phyloP scores from a whole-genome alignment of 23 tunicate species.

The Oikopleura vanhoeffeni region DNA sequence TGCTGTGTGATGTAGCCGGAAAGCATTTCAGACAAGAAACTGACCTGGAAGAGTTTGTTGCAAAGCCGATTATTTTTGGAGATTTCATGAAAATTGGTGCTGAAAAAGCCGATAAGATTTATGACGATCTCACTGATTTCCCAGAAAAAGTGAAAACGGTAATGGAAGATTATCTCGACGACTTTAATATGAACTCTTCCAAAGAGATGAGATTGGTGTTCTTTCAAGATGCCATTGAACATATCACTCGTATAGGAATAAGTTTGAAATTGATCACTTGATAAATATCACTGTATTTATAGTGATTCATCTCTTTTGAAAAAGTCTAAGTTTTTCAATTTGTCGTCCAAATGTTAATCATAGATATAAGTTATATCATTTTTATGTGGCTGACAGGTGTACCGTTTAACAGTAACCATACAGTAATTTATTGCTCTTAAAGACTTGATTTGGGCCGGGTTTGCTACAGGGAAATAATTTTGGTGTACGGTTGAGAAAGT shows the following conservation, averaged over 20 bases:
- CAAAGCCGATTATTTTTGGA: slow-evolving; percentile 74
- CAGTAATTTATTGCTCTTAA: too few species aligned
- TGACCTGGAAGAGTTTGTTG: slow-evolving; percentile 45
- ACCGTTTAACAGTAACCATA: too few species aligned
- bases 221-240: slow-evolving; percentile 94
- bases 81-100: slow-evolving; percentile 71
- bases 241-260: slow-evolving; percentile 21
- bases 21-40: slow-evolving; percentile 76
- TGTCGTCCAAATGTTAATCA: not conserved
- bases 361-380: too few species aligned
- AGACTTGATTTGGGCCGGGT: too few species aligned
- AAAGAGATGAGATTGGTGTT: slow-evolving; percentile 91
- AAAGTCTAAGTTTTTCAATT: not conserved
- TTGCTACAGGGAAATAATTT: too few species aligned
- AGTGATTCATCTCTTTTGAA: too few species aligned
- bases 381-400: too few species aligned
- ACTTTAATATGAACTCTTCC: slow-evolving; percentile 60
- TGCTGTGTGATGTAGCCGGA: slow-evolving; percentile 67
- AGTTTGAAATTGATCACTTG: too few species aligned
- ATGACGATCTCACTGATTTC: slow-evolving; percentile 59
- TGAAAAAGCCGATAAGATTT: slow-evolving; percentile 49
- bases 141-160: slow-evolving; percentile 57
- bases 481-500: too few species aligned
- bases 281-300: too few species aligned
- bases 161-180: slow-evolving; percentile 84